Evolutionary conservation across 1,140 invertebrate genomes (phyloP).

Genomic region (Bombus difficillimus): DNA sequence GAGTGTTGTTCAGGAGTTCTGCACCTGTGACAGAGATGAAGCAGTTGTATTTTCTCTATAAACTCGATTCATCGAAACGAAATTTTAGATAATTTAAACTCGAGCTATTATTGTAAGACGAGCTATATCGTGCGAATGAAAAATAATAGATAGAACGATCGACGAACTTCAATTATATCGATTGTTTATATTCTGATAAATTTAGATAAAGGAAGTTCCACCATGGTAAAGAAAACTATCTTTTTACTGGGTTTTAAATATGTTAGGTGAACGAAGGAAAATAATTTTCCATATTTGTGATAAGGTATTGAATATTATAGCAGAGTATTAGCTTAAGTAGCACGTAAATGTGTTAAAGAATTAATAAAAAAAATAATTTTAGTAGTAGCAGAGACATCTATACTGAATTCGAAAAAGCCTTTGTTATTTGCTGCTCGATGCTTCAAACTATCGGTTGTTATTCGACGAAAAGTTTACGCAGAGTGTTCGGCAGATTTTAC

Average conservation of each 20-base stretch:
- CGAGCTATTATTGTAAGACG: too few species aligned
- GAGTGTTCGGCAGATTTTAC: neutral
- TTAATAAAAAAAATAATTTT: too few species aligned
- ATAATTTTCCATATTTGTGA: too few species aligned
- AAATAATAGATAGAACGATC: neutral
- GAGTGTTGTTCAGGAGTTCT: conserved; percentile 63
- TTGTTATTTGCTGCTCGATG: neutral
- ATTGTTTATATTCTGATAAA: neutral
- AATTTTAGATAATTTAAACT: neutral
- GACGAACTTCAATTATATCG: neutral
- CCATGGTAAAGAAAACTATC: neutral
- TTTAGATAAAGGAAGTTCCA: neutral
- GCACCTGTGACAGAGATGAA: conserved; percentile 68
- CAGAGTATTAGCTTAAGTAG: too few species aligned
- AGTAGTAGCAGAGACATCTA: conserved; percentile 40
- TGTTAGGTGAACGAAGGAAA: too few species aligned
- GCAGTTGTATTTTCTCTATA: neutral
- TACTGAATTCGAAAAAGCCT: neutral
- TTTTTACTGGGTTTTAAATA: neutral
- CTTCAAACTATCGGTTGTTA: neutral
- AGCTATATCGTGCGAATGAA: neutral
- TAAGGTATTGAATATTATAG: too few species aligned
- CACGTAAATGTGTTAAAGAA: neutral
- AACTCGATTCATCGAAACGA: neutral
- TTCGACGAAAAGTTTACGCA: neutral